phyloP scores from a whole-genome alignment of 2,888 invertebrate species.

The Stenoptilia bipunctidactyla region DNA sequence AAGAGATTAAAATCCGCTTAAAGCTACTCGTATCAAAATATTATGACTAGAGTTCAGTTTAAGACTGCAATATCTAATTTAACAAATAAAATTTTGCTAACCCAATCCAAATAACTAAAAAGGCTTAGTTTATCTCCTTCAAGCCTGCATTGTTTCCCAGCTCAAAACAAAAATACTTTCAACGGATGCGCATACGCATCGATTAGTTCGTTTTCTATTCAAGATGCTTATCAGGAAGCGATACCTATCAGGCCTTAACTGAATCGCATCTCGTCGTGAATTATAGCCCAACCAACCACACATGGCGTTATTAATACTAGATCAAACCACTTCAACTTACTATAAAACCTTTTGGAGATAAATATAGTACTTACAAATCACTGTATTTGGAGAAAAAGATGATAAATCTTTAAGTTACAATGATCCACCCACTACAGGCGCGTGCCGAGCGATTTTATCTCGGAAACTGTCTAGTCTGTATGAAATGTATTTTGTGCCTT shows the following conservation, averaged over 20 bases:
- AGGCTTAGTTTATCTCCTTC: no score
- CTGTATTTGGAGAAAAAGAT: conserved; percentile 48
- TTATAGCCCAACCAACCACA: not conserved
- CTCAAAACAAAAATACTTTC: not conserved
- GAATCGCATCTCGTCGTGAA: not conserved
- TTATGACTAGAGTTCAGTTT: no score
- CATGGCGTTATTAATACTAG: conserved; percentile 3
- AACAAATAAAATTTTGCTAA: no score
- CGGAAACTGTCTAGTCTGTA: conserved; percentile 21
- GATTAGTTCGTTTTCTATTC: conserved; percentile 1
- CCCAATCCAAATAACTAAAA: no score
- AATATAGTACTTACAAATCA: conserved; percentile 35
- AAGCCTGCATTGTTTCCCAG: no score
- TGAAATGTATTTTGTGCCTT: no score
- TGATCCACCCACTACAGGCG: conserved; percentile 44
- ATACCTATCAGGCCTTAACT: no score
- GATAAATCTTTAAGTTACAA: conserved; percentile 38
- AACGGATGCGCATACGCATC: not conserved
- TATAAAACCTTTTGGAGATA: conserved; percentile 8
- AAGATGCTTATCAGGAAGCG: not conserved
- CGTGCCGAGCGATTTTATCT: conserved; percentile 37
- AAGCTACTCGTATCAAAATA: no score
- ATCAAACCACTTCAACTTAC: not conserved
- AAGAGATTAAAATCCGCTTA: no score
- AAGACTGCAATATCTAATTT: no score